These are phyloP conservation scores for Emesis castigata DNA, from an alignment of 2,888 invertebrate genomes.

Conservation along the genomic window DNA sequence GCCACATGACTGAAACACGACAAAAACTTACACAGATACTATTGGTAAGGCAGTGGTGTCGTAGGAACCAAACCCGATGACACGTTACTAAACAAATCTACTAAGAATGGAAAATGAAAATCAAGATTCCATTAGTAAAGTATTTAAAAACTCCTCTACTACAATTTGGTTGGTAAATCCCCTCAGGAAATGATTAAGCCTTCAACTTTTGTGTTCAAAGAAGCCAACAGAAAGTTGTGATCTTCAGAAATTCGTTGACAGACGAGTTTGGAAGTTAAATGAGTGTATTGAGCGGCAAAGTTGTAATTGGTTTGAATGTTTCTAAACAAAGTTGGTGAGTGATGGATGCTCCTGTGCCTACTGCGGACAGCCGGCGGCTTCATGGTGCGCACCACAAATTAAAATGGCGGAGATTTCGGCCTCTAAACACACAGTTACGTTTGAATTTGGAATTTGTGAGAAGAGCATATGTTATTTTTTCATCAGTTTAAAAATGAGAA, in stretches of 20 bases:
- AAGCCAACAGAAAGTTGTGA: conserved; percentile 11
- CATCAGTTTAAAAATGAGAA: too few relatives aligned
- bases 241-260: neutral
- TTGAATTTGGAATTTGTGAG: neutral
- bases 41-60: too few relatives aligned
- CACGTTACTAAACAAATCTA: too few relatives aligned
- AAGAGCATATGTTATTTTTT: too few relatives aligned
- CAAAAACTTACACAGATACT: too few relatives aligned
- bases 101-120: neutral
- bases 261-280: neutral
- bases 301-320: conserved; percentile 2
- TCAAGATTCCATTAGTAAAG: neutral
- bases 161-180: neutral
- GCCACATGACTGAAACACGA: too few relatives aligned
- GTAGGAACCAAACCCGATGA: too few relatives aligned
- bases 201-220: conserved; percentile 4
- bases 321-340: neutral
- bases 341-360: neutral
- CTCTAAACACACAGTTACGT: neutral
- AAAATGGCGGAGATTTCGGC: neutral
- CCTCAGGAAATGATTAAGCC: conserved; percentile 4
- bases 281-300: neutral
- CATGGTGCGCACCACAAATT: neutral
- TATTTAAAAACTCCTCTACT: neutral
- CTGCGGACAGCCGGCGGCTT: neutral